phyloP scores from a whole-genome alignment of 2,797 vertebrate species.

The Cryptoprocta ferox region DNA sequence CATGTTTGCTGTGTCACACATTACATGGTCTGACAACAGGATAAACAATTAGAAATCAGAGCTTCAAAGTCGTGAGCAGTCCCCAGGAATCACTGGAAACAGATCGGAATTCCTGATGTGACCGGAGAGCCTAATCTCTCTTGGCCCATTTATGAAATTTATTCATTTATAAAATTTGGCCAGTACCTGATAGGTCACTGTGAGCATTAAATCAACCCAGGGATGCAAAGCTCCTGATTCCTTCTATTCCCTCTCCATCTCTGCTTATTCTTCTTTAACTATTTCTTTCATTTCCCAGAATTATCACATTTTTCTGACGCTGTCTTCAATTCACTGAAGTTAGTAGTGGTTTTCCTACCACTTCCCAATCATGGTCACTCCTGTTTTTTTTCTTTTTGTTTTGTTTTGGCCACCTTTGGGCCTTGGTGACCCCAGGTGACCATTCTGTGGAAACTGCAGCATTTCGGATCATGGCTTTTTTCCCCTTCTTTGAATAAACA shows the following conservation, averaged over 20 bases:
- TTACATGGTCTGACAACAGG: not conserved
- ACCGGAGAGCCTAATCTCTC: not conserved
- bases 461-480: slow-evolving; percentile 67
- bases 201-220: not conserved
- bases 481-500: slow-evolving; percentile 70
- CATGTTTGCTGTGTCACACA: not conserved
- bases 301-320: not conserved
- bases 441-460: slow-evolving; percentile 60
- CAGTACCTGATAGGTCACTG: not conserved
- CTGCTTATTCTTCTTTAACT: not conserved
- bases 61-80: not conserved
- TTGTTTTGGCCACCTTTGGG: slow-evolving; percentile 35
- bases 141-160: not conserved
- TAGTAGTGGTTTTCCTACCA: not conserved
- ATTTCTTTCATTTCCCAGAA: not conserved
- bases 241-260: not conserved
- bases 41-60: not conserved
- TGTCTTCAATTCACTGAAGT: not conserved
- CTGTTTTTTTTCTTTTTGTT: not conserved
- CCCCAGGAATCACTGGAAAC: not conserved
- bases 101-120: not conserved
- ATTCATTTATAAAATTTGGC: not conserved
- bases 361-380: not conserved
- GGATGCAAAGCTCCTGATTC: not conserved
- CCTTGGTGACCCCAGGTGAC: slow-evolving; percentile 47